Conservation (phyloP, 1,140 invertebrate genomes). For the Orius insidiosus region DNA sequence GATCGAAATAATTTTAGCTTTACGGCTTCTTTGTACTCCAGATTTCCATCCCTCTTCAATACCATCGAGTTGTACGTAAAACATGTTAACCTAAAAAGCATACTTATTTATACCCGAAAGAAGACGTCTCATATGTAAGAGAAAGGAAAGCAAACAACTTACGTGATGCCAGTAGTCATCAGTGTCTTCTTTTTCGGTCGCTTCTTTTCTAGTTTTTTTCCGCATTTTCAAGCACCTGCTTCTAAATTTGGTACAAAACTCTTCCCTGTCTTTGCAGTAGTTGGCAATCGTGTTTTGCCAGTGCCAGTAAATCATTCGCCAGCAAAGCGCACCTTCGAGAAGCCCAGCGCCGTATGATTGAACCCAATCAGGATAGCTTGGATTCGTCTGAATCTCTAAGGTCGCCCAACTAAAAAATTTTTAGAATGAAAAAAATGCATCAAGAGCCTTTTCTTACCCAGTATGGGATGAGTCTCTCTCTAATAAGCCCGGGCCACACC, state of each 20-base stretch:
- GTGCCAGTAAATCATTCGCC: slow-evolving; percentile 63
- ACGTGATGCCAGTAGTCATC: slow-evolving; percentile 72
- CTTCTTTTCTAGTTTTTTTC: slow-evolving; percentile 39
- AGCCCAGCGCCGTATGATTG: slow-evolving; percentile 81
- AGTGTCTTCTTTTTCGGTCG: slow-evolving; percentile 24
- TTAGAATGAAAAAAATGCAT: not conserved
- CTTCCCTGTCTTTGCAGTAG: slow-evolving; percentile 44
- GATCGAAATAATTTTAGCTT: slow-evolving; percentile 34
- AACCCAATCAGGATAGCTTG: slow-evolving; percentile 47
- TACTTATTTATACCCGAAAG: not conserved
- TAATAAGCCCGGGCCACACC: slow-evolving; percentile 53
- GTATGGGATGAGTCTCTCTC: slow-evolving; percentile 39
- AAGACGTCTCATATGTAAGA: too few relatives aligned
- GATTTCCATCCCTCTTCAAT: slow-evolving; percentile 46
- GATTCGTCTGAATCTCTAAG: slow-evolving; percentile 59
- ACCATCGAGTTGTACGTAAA: slow-evolving; percentile 50
- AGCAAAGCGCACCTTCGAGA: slow-evolving; percentile 67
- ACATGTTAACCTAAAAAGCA: slow-evolving; percentile 38
- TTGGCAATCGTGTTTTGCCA: slow-evolving; percentile 57
- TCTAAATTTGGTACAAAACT: slow-evolving; percentile 48
- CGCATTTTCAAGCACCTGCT: slow-evolving; percentile 45
- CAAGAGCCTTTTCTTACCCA: slow-evolving; percentile 31
- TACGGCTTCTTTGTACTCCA: slow-evolving; percentile 41
- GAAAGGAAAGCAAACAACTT: too few relatives aligned
- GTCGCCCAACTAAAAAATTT: slow-evolving; percentile 47